Base-by-base conservation (phyloP, 2,797 vertebrate species). In the Catamblyrhynchus diadema region DNA sequence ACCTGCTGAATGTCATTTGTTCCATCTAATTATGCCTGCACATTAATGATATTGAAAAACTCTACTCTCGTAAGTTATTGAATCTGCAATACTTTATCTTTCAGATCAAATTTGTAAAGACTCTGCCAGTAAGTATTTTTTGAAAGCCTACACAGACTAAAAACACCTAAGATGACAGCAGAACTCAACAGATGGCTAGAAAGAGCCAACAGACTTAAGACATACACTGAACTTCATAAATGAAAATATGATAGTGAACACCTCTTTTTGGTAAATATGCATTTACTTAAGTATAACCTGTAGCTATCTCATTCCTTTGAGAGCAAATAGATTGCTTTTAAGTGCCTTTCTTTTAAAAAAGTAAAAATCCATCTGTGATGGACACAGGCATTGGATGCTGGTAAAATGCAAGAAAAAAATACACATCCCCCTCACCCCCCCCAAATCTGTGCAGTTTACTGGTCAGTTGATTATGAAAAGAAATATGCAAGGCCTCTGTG, bases 171-270 rank as follows among this genome's bases (percentile, higher is more conserved):
- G 37, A 66, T 67, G 70, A 96, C 47, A 91, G 22, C 44, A 88
- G 62, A 88, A 91, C 19, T 70, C 44, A 80, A 78, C 22, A 75
- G 64, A 86, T 56, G 47, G 85, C 92, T 84, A 88, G 28, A 69
- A 81, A 86, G 66, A 86, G 41, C 37, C 85, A 93, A 78, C 50
- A 95, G 33, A 92, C 84, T 85, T 42, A 53, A 88, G 62, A 93
- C 73, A 95, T 14, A 86, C 8, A 74, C 8, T 62, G 67, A 81
- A 87, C 25, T 77, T 65, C 42, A 84, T 30, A 78, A 83, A 92
- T 70, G 19, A 62, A 93, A 62, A 79, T 0, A 9, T 64, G 30
- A 73, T 60, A 90, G 75, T 22, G n/a, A 88, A 86, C 30, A 88
- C 41, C 24, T 86, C 42, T 14, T 35, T 91, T 15, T 45, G 20